Conservation (phyloP, 2,888 invertebrate species). For the Pegoplata infirma region DNA sequence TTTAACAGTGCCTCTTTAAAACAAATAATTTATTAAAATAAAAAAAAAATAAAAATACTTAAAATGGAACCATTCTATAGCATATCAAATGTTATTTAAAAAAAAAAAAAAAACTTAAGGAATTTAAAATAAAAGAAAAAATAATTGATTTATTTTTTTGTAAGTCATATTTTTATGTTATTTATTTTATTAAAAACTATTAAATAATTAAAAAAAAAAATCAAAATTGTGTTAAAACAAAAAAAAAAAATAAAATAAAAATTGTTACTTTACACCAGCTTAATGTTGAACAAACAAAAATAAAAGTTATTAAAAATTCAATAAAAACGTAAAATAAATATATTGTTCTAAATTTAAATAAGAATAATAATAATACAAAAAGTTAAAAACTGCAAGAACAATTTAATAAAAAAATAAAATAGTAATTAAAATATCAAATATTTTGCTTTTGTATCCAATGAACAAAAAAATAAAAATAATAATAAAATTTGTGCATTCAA, state of each 20-base stretch:
- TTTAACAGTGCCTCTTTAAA: constrained; percentile 51
- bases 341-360: constrained; percentile 15
- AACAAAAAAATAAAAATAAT: constrained; percentile 21
- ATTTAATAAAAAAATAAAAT: constrained; percentile 5
- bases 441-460: constrained; percentile 50
- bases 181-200: constrained; percentile 29
- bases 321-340: constrained; percentile 10
- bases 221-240: constrained; percentile 49
- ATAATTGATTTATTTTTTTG: constrained; percentile 52
- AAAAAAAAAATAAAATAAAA: constrained; percentile 38
- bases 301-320: constrained; percentile 32
- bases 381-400: constrained; percentile 20
- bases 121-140: constrained; percentile 24
- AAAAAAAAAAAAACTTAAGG: constrained; percentile 21
- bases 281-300: constrained; percentile 59
- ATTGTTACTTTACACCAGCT: constrained; percentile 61
- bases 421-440: constrained; percentile 19
- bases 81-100: constrained; percentile 56
- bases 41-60: constrained; percentile 23
- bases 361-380: neutral
- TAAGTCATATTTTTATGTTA: constrained; percentile 31
- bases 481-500: constrained; percentile 34
- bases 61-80: constrained; percentile 62
- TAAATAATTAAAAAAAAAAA: constrained; percentile 29
- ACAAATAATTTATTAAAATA: constrained; percentile 17